Evolutionary conservation across 2,888 invertebrate species (phyloP).

Genomic region (Alitta virens): DNA sequence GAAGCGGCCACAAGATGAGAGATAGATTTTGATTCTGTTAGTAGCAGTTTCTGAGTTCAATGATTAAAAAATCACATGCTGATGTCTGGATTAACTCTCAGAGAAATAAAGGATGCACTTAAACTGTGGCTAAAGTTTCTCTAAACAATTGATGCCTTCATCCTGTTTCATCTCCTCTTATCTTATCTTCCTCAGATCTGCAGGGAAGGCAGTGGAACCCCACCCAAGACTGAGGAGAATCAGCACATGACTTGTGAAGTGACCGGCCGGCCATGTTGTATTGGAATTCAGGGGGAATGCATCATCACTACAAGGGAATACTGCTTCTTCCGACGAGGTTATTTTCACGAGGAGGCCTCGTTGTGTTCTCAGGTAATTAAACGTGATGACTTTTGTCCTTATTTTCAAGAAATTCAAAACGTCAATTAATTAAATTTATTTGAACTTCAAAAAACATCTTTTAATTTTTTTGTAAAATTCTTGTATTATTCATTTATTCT

Average conservation of each 20-base stretch:
- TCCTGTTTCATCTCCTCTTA: neutral
- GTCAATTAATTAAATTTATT: no score
- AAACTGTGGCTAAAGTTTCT: neutral
- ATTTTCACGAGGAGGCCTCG: conserved; percentile 53
- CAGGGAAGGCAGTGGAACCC: neutral
- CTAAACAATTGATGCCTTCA: neutral
- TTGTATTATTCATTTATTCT: no score
- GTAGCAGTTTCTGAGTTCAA: no score
- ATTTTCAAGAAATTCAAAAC: no score
- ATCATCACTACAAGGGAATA: conserved; percentile 55
- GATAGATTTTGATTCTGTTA: no score
- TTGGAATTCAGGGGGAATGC: conserved; percentile 75
- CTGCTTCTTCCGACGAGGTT: conserved; percentile 52
- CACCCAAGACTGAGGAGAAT: conserved; percentile 18
- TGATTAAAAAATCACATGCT: no score
- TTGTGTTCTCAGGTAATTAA: conserved; percentile 56
- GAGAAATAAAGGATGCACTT: neutral
- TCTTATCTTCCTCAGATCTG: neutral
- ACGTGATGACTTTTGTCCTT: no score
- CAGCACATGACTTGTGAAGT: conserved; percentile 86
- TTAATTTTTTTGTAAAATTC: no score
- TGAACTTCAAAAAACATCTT: no score
- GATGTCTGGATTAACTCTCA: no score
- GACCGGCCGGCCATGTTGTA: conserved; percentile 97
- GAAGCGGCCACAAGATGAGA: no score